Evolutionary conservation across 2,797 vertebrate species (phyloP).

Genomic region (Gastrophryne carolinensis): DNA sequence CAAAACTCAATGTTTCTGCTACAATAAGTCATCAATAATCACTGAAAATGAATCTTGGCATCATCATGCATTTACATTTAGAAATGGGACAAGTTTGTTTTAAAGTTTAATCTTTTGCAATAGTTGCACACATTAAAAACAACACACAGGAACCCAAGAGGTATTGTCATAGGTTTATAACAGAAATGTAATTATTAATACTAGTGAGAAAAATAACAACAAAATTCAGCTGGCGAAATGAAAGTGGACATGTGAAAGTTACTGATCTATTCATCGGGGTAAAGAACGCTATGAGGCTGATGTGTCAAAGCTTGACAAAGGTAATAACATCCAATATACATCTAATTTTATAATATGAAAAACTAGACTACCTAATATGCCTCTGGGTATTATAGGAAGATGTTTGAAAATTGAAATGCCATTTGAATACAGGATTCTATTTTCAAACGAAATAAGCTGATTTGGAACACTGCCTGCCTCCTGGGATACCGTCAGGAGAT

Average conservation of each 20-base stretch:
- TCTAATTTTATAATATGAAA: constrained; percentile 53
- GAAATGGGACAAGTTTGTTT: neutral
- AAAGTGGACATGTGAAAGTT: constrained; percentile 24
- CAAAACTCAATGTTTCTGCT: no score
- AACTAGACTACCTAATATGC: constrained; percentile 46
- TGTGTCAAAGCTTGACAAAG: constrained; percentile 48
- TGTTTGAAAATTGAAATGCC: constrained; percentile 51
- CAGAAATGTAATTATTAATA: constrained; percentile 42
- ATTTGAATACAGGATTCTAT: constrained; percentile 52
- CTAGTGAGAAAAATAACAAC: constrained; percentile 27
- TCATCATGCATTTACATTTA: constrained; percentile 12
- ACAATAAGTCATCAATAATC: no score
- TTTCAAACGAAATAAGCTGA: constrained; percentile 51
- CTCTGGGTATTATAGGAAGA: constrained; percentile 50
- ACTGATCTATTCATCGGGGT: constrained; percentile 45
- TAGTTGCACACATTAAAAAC: neutral
- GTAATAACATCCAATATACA: constrained; percentile 53
- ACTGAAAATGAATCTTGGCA: no score
- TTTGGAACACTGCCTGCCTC: constrained; percentile 47
- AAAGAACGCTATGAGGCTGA: constrained; percentile 42
- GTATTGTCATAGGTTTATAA: constrained; percentile 32
- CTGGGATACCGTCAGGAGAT: constrained; percentile 50
- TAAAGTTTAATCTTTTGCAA: constrained; percentile 8
- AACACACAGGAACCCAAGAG: constrained; percentile 30
- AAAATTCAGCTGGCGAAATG: constrained; percentile 35